phyloP scores from a whole-genome alignment of 2,888 invertebrate genomes.

The Tinea trinotella region DNA sequence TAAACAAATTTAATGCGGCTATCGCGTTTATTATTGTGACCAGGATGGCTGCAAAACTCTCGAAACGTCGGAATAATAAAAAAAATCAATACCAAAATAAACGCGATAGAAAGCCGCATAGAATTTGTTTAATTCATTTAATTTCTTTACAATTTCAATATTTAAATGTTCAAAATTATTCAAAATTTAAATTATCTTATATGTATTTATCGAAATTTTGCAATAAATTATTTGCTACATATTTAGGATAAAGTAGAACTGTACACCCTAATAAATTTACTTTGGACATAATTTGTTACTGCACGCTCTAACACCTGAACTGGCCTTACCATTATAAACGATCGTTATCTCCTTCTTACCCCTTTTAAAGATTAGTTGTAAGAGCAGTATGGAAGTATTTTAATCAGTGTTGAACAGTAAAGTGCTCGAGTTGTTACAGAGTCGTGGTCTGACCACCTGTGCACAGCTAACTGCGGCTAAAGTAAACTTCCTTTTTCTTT shows the following conservation, averaged over 20 bases:
- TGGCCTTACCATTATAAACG: neutral
- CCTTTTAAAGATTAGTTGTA: neutral
- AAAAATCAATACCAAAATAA: too few species aligned
- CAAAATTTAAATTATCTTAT: too few species aligned
- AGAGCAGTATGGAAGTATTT: neutral
- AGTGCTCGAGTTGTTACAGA: neutral
- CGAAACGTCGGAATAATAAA: too few species aligned
- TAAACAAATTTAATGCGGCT: too few species aligned
- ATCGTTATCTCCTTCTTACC: neutral
- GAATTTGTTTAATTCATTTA: too few species aligned
- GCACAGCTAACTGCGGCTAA: neutral
- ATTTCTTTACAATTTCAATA: too few species aligned
- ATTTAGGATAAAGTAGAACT: neutral
- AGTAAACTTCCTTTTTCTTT: neutral
- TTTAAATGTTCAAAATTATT: too few species aligned
- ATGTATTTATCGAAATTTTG: too few species aligned
- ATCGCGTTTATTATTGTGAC: too few species aligned
- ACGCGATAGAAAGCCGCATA: too few species aligned
- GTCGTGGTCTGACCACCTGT: conserved; percentile 13
- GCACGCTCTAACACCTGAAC: conserved; percentile 16
- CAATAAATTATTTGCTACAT: too few species aligned
- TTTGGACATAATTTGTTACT: conserved; percentile 16
- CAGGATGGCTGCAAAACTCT: too few species aligned
- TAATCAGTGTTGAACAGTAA: neutral
- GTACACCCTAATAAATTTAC: conserved; percentile 16